Base-by-base conservation (phyloP, 2,888 invertebrate species). In the Callosobruchus maculatus region DNA sequence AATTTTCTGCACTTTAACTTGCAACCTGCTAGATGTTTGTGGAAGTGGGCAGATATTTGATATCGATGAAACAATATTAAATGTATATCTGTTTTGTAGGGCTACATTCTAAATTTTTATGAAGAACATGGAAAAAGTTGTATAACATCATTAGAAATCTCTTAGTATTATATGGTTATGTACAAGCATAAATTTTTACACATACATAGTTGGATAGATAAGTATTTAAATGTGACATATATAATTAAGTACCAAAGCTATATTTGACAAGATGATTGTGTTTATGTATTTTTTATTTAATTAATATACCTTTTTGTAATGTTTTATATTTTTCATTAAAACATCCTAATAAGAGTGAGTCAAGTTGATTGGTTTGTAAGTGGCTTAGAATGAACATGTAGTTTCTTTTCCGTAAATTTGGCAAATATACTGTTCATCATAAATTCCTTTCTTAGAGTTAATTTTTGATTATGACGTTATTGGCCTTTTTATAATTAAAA, bases 41-140 rank as follows among this genome's bases (percentile, higher is more conserved):
- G 49, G 49, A 49, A 49, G 49, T 49, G 49, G 49, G 49, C 49
- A 49, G 7, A 3, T 49, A 7, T 49, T 49, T 49, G 49, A 49
- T 49, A 5, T 18, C 13, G 49, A 49, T 49, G 49, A 49, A 13
- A 13, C 4, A 7, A 18, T 49, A 49, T 49, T 49, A 49, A 49
- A 49, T 3, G 49, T 49, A 49, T 49, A 49, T 49, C 49, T 76
- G 71, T 76, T 73, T 76, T 76, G 73, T 76, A 76, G 76, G 76
- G 72, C 72, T 76, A 68, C 76, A 76, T 71, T 72, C 74, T 75
- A 75, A 75, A 75, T 76, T 76, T 76, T 74, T 75, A 75, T 72
- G 76, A 76, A 75, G 76, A 76, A 68, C 30, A 68, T 22, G 22
- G 22, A 68, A 68, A 68, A 68, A 21, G 22, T 21, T 68, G 21